Evolutionary conservation across 1,140 invertebrate genomes (phyloP).

Genomic region (Anastatus disparis): DNA sequence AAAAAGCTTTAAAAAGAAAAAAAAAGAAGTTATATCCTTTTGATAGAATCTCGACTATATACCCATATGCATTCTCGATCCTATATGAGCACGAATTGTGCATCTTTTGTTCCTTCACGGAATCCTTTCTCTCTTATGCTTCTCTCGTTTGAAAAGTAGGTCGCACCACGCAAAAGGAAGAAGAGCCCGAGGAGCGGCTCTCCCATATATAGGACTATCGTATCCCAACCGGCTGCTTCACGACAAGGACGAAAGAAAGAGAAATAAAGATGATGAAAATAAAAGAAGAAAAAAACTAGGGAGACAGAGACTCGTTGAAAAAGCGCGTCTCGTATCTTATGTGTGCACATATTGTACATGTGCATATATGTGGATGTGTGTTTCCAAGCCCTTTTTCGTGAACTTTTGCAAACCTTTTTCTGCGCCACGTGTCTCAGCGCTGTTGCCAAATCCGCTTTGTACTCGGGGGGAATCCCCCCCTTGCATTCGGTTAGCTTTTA

Average conservation of each 20-base stretch:
- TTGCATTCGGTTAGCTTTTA: not conserved
- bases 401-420: constrained; percentile 28
- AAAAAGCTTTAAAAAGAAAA: too few species aligned
- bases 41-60: too few species aligned
- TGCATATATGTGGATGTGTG: not conserved
- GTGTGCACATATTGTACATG: too few species aligned
- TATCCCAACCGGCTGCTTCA: not conserved
- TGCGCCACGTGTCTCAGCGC: constrained; percentile 22
- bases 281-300: not conserved
- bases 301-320: not conserved
- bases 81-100: too few species aligned
- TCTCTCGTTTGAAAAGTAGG: constrained; percentile 15
- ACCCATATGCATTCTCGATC: too few species aligned
- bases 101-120: too few species aligned
- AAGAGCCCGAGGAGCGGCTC: not conserved
- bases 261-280: not conserved
- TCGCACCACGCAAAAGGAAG: constrained; percentile 25
- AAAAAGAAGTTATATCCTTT: too few species aligned
- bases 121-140: too few species aligned
- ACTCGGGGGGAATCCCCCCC: constrained; percentile 14
- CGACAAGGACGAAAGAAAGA: constrained; percentile 1
- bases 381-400: not conserved
- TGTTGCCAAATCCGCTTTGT: constrained; percentile 21
- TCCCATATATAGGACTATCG: not conserved
- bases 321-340: too few species aligned